Evolutionary conservation across 2,888 invertebrate species (phyloP), one percentile per base, ranked within the genome.

Genomic region (Ormyrus pomaceus): DNA sequence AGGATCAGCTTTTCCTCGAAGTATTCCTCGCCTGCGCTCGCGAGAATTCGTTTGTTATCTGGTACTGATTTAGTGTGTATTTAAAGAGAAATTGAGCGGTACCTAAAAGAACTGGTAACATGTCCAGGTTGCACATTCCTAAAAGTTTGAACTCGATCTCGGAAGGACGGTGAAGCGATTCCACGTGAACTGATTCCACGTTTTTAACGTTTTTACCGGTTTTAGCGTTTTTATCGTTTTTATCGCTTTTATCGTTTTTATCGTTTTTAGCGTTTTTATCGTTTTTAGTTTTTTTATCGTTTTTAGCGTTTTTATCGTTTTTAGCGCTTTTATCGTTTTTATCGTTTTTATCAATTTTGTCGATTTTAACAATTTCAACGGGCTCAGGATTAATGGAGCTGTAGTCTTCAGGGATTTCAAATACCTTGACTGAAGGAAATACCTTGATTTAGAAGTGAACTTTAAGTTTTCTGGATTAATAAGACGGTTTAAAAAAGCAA

Each of bases 101-200:
- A 88, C 88, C 88, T 64, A 88, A 80, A 4, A 87, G 19, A 55
- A 88, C 69, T 48, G 88, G 87, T 69, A 88, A 82, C 11, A 88
- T 53, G 79, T 88, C 88, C 9, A 88, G 46, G 77, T 84, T 88
- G 70, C 88, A 88, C n/a, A 87, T 77, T 50, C 88, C 87, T 5
- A 87, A 51, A 34, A 84, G 10, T 59, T 53, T 58, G 0, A 8
- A 0, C 56, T 34, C 70, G 9, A 5, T n/a, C 45, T 51, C 58
- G 2, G 69, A 70, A 11, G 34, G 11, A 7, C 50, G 68, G 10
- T 50, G 34, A 34, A 34, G 2, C 0, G 34, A 34, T 34, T 34
- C 34, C 4, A 34, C 34, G 3, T 34, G 19, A 19, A 19, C 19
- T 19, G 19, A 19, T 19, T 19, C 19, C 19, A 66, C 34, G 3